Evolutionary conservation across 2,797 vertebrate genomes (phyloP).

Genomic region (Serranus cabrilla): DNA sequence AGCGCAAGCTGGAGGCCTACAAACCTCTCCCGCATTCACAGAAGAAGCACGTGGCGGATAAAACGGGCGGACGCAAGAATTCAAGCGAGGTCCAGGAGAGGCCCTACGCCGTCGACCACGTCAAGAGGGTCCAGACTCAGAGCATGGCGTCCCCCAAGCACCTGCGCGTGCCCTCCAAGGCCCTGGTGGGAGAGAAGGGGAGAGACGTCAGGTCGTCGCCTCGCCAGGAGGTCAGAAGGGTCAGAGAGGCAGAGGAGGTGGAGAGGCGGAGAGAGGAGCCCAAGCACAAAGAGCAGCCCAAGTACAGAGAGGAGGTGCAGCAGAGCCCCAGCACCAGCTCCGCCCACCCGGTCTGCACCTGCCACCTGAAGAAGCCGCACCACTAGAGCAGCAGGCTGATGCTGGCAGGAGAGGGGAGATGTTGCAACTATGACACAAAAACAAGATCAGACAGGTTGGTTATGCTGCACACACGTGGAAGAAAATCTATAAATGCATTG

Average conservation of each 20-base stretch:
- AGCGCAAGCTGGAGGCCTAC: constrained; percentile 94
- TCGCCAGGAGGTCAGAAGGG: constrained; percentile 72
- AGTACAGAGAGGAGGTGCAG: constrained; percentile 72
- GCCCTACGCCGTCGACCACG: constrained; percentile 83
- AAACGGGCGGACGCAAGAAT: constrained; percentile 73
- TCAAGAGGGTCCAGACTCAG: constrained; percentile 89
- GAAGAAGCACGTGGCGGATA: constrained; percentile 89
- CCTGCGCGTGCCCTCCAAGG: constrained; percentile 88
- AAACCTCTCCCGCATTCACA: constrained; percentile 88
- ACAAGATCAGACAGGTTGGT: constrained; percentile 24
- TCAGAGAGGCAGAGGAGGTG: constrained; percentile 69
- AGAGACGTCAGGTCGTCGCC: constrained; percentile 77
- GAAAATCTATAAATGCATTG: not conserved
- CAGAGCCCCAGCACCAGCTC: constrained; percentile 67
- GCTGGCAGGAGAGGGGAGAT: not conserved
- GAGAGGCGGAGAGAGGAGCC: constrained; percentile 77
- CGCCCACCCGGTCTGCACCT: constrained; percentile 82
- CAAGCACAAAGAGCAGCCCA: constrained; percentile 72
- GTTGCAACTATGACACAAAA: constrained; percentile 18
- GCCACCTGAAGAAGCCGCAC: constrained; percentile 83
- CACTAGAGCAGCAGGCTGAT: constrained; percentile 51
- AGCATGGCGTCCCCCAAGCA: constrained; percentile 89
- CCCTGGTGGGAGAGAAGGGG: constrained; percentile 82
- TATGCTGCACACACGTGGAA: not conserved
- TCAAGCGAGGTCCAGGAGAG: constrained; percentile 87